Percentiles rank a stretch among this genome's conserved stretches.
phyloP scores from a whole-genome alignment of 2,797 vertebrate species.

The Sebastes minor region DNA sequence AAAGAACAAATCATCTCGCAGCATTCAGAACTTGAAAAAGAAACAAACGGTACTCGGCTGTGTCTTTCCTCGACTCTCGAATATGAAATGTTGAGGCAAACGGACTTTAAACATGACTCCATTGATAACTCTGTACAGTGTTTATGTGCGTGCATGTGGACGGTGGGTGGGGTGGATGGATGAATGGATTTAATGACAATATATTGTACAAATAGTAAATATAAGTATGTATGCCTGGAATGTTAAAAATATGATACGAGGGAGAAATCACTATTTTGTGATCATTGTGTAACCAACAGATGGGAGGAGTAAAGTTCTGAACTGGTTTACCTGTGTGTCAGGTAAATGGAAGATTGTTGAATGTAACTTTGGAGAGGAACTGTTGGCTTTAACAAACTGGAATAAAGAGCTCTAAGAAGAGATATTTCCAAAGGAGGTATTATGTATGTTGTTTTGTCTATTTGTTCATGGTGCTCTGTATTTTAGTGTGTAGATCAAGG shows the following conservation, averaged over 20 bases:
- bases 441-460: neutral
- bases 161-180: constrained; percentile 2
- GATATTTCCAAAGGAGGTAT: neutral
- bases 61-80: constrained; percentile 10
- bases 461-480: neutral
- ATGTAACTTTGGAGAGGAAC: constrained; percentile 26
- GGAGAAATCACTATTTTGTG: constrained; percentile 53
- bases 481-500: neutral
- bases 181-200: constrained; percentile 48
- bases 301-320: constrained; percentile 25
- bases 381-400: constrained; percentile 56
- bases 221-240: constrained; percentile 55
- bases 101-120: constrained; percentile 11
- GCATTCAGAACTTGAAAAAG: constrained; percentile 25
- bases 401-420: constrained; percentile 66
- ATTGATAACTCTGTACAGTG: constrained; percentile 55
- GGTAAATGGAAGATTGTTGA: constrained; percentile 21
- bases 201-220: constrained; percentile 70
- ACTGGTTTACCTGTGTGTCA: constrained; percentile 36
- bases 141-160: constrained; percentile 47
- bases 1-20: constrained; percentile 47
- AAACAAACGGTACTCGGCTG: constrained; percentile 31
- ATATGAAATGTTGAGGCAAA: constrained; percentile 19
- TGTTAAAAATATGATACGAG: constrained; percentile 44
- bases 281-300: constrained; percentile 28